A percentile compares a stretch with the other conserved stretches of the same genome.
Evolutionary conservation across 2,797 vertebrate genomes (phyloP).

Genomic region (Platalea minor): DNA sequence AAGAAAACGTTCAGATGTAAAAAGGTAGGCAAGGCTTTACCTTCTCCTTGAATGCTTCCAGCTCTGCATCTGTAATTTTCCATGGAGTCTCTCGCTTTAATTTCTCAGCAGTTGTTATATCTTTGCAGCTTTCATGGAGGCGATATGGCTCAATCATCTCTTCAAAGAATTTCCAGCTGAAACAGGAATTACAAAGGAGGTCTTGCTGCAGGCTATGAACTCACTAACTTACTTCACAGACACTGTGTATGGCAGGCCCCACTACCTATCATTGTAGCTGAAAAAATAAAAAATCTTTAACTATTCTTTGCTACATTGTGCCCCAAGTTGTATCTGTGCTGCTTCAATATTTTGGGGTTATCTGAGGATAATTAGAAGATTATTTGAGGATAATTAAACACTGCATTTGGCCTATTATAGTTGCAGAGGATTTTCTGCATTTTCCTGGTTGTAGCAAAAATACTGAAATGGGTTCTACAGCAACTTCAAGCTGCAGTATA

Average conservation of each 20-base stretch:
- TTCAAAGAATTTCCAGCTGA: slow-evolving; percentile 90
- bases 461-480: background rate
- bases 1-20: background rate
- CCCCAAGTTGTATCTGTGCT: background rate
- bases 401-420: background rate
- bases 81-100: slow-evolving; percentile 85
- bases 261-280: slow-evolving; percentile 36
- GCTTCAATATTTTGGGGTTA: background rate
- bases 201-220: slow-evolving; percentile 64
- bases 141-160: slow-evolving; percentile 96
- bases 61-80: slow-evolving; percentile 94
- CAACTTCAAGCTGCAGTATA: background rate
- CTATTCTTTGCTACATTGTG: background rate
- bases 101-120: slow-evolving; percentile 81
- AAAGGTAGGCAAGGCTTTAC: slow-evolving; percentile 71
- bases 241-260: background rate
- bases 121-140: slow-evolving; percentile 86
- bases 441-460: background rate
- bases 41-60: slow-evolving; percentile 92
- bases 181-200: slow-evolving; percentile 73
- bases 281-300: slow-evolving; percentile 55
- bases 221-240: slow-evolving; percentile 61
- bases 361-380: background rate
- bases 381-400: background rate
- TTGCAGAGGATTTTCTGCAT: background rate